Evolutionary conservation across 2,888 invertebrate species (phyloP), one percentile per base, ranked within the genome.

Genomic region (Meandrusa payeni): DNA sequence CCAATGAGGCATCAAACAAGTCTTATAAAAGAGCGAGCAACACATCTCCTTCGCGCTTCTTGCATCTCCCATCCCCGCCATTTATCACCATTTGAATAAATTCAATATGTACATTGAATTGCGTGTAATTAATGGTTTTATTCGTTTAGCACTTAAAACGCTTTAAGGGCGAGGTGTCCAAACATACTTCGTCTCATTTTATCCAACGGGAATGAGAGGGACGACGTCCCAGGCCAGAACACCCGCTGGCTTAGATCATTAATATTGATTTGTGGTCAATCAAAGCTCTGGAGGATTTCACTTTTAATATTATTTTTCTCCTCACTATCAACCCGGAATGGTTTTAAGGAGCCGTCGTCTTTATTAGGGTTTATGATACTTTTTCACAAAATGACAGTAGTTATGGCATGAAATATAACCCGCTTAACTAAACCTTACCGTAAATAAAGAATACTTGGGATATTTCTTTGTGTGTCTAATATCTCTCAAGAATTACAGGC

Each of bases 211-310:
- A 50, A 53, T 28, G 68, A 75, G 42, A 58, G 61, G 61, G 76
- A 85, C 46, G 51, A 55, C 40, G 42, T 51, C 66, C 56, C 55
- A 57, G 55, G 58, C 56, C 64, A 69, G 82, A 70, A 77, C 87
- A 69, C 87, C 83, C 81, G 86, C 83, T 85, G 86, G 57, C 54
- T 76, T 59, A 64, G 74, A 85, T 88, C 88, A 88, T 88, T 88
- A 88, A 88, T 88, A 88, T 87, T 88, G 88, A 88, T 88, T 88
- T 88, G 88, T 88, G 88, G 88, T 88, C 87, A 88, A 88, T 88
- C 88, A 88, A 80, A 83, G 79, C 71, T 70, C 70, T 75, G 59
- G 74, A 80, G 85, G 79, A 83, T 87, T 86, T 85, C 76, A 81
- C 81, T 86, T 85, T 86, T 83, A 82, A 80, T 81, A 72, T 76